These are phyloP conservation scores for Macquaria ambigua DNA, from an alignment of 2,113 vertebrate species.

Conservation along the genomic window DNA sequence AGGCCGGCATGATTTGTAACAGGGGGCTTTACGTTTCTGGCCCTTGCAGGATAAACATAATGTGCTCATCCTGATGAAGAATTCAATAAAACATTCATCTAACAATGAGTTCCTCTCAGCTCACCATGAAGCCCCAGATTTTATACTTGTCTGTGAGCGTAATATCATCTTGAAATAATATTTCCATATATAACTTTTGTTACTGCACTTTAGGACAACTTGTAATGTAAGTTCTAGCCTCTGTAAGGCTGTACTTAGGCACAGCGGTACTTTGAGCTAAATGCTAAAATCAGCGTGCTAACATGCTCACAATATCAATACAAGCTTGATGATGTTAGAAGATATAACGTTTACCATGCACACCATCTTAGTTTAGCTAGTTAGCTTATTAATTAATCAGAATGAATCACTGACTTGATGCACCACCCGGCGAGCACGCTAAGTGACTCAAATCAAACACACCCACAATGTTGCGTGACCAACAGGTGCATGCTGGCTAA, in stretches of 20 bases:
- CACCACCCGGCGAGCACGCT: background rate
- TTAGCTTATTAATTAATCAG: background rate
- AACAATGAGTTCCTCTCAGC: background rate
- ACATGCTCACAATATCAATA: background rate
- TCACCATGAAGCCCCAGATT: conserved; percentile 5
- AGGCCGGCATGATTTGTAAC: conserved; percentile 48
- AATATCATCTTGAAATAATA: background rate
- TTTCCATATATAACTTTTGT: background rate
- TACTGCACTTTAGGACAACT: background rate
- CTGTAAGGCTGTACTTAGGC: background rate
- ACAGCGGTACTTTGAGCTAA: background rate
- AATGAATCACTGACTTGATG: no score
- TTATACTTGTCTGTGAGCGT: background rate
- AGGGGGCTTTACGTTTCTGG: conserved; percentile 27
- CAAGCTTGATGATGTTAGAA: background rate
- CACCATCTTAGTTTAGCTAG: background rate
- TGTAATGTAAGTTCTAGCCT: background rate
- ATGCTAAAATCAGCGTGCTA: background rate
- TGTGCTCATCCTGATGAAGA: conserved; percentile 4
- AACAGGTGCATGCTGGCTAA: background rate
- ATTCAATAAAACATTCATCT: background rate
- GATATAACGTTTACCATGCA: no score
- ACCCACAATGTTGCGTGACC: background rate
- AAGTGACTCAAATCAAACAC: background rate
- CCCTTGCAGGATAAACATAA: conserved; percentile 23